A percentile compares a stretch with the other conserved stretches of the same genome.
Conservation (phyloP, 2,797 vertebrate genomes). For the Trichosurus vulpecula region DNA sequence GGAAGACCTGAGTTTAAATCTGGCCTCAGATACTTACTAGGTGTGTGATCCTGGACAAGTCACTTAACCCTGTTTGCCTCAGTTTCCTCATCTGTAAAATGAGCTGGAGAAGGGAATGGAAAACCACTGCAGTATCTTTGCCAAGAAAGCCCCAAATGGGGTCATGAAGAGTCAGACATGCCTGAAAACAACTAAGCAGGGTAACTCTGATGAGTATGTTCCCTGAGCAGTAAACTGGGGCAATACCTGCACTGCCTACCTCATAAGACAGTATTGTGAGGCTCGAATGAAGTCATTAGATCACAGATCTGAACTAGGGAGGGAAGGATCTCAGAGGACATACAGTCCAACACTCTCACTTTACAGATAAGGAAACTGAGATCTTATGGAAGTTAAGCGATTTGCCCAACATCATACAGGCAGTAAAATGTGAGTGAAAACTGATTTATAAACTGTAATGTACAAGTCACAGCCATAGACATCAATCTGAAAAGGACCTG, state of each 20-base stretch:
- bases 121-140: too few species aligned
- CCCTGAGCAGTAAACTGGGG: not conserved
- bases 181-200: too few species aligned
- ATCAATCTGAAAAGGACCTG: not conserved
- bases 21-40: too few species aligned
- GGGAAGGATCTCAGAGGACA: not conserved
- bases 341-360: not conserved
- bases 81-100: too few species aligned
- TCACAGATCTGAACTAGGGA: not conserved
- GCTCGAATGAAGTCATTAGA: not conserved
- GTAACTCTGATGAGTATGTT: not conserved
- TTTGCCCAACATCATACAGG: not conserved
- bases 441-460: not conserved
- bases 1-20: too few species aligned
- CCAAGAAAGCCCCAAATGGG: too few species aligned
- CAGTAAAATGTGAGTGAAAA: not conserved
- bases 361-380: not conserved
- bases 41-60: too few species aligned
- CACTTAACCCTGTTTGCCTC: too few species aligned
- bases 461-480: not conserved
- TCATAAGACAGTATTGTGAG: not conserved
- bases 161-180: too few species aligned
- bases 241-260: not conserved
- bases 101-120: too few species aligned
- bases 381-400: not conserved